These are phyloP conservation scores for Hippoglossus stenolepis DNA, from an alignment of 2,113 vertebrate genomes.

Conservation along the genomic window DNA sequence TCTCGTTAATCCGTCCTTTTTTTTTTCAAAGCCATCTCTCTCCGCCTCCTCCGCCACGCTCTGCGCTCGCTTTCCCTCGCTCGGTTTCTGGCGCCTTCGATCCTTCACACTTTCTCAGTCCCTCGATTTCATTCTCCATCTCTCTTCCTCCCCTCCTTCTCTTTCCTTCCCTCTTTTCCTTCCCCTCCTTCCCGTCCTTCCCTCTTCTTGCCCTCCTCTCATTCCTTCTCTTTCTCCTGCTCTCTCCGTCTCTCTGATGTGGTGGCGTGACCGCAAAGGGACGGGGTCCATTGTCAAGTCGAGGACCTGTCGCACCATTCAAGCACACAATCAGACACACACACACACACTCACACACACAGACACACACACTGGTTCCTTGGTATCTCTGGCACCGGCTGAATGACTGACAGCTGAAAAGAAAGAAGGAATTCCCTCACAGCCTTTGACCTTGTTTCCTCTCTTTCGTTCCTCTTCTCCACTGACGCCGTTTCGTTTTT, in stretches of 20 bases:
- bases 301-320: constrained; percentile 70
- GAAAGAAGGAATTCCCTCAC: constrained; percentile 78
- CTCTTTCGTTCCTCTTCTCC: constrained; percentile 5
- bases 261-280: constrained; percentile 76
- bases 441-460: constrained; percentile 79
- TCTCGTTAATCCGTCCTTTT: constrained; percentile 70
- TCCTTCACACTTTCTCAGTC: constrained; percentile 5
- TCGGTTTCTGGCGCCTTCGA: constrained; percentile 16
- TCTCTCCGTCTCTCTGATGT: constrained; percentile 60
- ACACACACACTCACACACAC: constrained; percentile 23
- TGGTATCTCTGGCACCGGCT: constrained; percentile 75
- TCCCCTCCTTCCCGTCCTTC: not conserved
- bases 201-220: constrained; percentile 15
- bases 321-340: constrained; percentile 42
- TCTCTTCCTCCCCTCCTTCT: not conserved
- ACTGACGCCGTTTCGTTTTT: not conserved
- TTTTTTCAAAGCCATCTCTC: constrained; percentile 58
- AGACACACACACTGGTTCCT: constrained; percentile 63
- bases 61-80: constrained; percentile 72
- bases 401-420: constrained; percentile 77
- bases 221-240: constrained; percentile 31
- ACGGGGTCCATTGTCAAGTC: constrained; percentile 74
- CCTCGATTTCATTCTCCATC: not conserved
- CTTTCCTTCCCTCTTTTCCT: not conserved
- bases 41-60: constrained; percentile 71